A percentile compares a stretch with the other conserved stretches of the same genome.
These are phyloP conservation scores for Acestrorhynchus altus DNA, from an alignment of 2,797 vertebrate species.

Conservation along the genomic window DNA sequence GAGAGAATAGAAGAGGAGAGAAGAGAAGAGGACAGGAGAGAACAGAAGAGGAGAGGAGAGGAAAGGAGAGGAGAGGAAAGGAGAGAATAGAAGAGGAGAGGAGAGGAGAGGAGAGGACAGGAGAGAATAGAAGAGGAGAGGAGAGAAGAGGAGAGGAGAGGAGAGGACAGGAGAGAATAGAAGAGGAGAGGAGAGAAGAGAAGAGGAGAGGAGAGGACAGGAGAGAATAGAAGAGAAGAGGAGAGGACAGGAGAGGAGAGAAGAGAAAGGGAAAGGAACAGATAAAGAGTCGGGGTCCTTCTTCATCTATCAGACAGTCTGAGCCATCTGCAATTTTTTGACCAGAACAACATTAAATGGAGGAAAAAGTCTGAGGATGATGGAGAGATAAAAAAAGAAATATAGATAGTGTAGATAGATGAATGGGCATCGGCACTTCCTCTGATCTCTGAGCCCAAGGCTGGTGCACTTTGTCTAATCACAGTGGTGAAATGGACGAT, in stretches of 20 bases:
- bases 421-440: conserved; percentile 37
- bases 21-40: no score
- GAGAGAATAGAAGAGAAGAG: no score
- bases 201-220: no score
- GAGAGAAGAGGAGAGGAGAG: no score
- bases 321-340: conserved; percentile 10
- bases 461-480: conserved; percentile 59
- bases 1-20: no score
- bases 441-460: conserved; percentile 44
- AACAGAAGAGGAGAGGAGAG: background rate
- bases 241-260: background rate
- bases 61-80: no score
- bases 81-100: no score
- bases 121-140: no score
- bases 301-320: background rate
- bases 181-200: no score
- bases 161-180: no score
- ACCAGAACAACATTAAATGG: conserved; percentile 27
- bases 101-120: no score
- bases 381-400: conserved; percentile 10
- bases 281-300: background rate
- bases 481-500: conserved; percentile 47
- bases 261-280: background rate
- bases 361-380: conserved; percentile 20
- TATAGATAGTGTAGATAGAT: conserved; percentile 38